phyloP scores from a whole-genome alignment of 2,797 vertebrate genomes.

The Gambusia yucatana region DNA sequence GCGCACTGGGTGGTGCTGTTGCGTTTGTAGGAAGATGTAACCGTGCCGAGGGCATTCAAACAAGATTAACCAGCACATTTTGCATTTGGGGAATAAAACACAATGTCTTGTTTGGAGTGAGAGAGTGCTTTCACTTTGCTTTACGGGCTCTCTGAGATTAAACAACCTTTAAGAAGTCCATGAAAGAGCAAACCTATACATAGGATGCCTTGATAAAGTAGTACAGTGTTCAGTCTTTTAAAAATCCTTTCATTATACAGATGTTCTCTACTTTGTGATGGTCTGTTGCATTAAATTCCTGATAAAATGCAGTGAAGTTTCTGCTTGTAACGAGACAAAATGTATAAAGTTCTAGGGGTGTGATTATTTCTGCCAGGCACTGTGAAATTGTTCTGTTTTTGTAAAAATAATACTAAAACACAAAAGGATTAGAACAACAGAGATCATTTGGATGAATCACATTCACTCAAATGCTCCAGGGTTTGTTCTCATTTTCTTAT shows the following conservation, averaged over 20 bases:
- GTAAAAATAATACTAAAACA: background rate
- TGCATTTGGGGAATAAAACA: background rate
- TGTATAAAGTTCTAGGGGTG: background rate
- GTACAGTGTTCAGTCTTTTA: background rate
- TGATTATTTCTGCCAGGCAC: background rate
- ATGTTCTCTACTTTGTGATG: background rate
- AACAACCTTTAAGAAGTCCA: background rate
- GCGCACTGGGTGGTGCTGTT: constrained; percentile 54
- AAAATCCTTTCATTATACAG: background rate
- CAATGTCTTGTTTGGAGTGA: background rate
- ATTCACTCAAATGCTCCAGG: background rate
- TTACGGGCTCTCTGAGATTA: background rate
- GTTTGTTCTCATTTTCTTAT: constrained; percentile 21
- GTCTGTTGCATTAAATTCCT: background rate
- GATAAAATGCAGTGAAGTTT: background rate
- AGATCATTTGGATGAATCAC: background rate
- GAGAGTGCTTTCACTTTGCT: background rate
- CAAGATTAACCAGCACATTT: background rate
- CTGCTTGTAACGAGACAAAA: background rate
- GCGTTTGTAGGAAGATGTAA: background rate
- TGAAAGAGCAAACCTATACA: background rate
- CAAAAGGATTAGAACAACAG: background rate
- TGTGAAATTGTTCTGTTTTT: background rate
- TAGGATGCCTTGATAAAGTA: background rate
- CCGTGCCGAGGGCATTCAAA: background rate